Percentiles rank a stretch among this genome's conserved stretches.
Conservation (phyloP, 2,797 vertebrate species). For the Nannoperca australis region DNA sequence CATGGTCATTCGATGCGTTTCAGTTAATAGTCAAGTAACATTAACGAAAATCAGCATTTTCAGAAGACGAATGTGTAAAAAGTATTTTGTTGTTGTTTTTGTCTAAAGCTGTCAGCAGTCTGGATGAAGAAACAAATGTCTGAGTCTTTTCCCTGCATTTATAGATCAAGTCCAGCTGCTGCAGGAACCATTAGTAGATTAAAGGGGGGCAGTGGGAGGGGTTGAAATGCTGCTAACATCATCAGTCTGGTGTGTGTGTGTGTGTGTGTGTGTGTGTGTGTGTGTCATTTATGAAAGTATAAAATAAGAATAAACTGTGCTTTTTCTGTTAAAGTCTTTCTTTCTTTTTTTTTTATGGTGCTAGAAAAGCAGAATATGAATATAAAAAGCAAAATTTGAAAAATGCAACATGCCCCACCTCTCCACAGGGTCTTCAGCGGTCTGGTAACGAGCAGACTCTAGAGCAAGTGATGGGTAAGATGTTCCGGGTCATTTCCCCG, state of each 20-base stretch:
- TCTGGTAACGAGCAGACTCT: conserved; percentile 56
- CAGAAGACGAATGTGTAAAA: neutral
- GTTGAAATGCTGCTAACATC: conserved; percentile 51
- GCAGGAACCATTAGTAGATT: conserved; percentile 75
- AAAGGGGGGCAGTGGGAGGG: conserved; percentile 30
- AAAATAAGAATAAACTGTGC: no score
- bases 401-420: neutral
- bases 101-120: conserved; percentile 38
- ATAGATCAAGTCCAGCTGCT: conserved; percentile 60
- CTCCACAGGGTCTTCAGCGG: conserved; percentile 79
- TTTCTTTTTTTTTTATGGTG: neutral
- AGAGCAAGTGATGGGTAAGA: conserved; percentile 69
- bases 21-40: conserved; percentile 1
- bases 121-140: conserved; percentile 31
- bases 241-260: conserved; percentile 39
- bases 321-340: neutral
- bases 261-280: neutral
- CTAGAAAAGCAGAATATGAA: neutral
- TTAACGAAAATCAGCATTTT: conserved; percentile 4
- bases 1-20: neutral
- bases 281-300: no score
- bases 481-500: conserved; percentile 81
- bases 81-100: conserved; percentile 6
- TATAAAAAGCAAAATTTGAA: neutral
- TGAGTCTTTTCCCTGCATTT: conserved; percentile 48